A percentile compares a stretch with the other conserved stretches of the same genome.
Conservation (phyloP, 2,888 invertebrate species). For the Nycteola revayana region DNA sequence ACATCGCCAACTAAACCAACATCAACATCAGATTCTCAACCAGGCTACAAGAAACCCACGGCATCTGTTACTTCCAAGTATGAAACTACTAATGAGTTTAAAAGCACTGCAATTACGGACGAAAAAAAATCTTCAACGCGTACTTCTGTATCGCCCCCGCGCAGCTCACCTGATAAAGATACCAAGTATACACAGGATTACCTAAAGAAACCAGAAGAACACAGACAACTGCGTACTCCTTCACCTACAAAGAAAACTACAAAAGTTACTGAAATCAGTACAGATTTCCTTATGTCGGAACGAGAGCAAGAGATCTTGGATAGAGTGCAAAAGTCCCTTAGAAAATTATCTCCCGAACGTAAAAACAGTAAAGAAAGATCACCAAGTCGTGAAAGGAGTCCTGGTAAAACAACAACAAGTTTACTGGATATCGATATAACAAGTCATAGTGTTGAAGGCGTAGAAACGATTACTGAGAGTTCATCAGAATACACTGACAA, state of each 20-base stretch:
- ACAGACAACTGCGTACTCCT: slow-evolving; percentile 36
- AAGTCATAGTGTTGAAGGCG: slow-evolving; percentile 21
- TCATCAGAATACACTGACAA: slow-evolving; percentile 27
- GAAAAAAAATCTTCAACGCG: background rate
- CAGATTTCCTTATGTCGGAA: slow-evolving; percentile 56
- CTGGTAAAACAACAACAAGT: slow-evolving; percentile 50
- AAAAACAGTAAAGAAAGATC: slow-evolving; percentile 50
- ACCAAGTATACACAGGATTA: slow-evolving; percentile 9
- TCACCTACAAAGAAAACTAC: slow-evolving; percentile 43
- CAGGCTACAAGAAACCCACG: slow-evolving; percentile 26
- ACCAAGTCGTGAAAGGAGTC: slow-evolving; percentile 52
- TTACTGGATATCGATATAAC: slow-evolving; percentile 50
- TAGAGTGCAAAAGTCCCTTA: slow-evolving; percentile 61
- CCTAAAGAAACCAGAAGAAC: slow-evolving; percentile 29
- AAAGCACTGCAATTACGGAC: slow-evolving; percentile 5
- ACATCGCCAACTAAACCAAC: slow-evolving; percentile 12
- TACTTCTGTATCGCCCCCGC: slow-evolving; percentile 23
- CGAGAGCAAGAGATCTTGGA: slow-evolving; percentile 65
- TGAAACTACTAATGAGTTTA: slow-evolving; percentile 27
- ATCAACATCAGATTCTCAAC: slow-evolving; percentile 35
- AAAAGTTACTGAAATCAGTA: slow-evolving; percentile 36
- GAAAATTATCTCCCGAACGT: slow-evolving; percentile 66
- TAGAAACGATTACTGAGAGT: slow-evolving; percentile 22
- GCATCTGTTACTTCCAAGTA: slow-evolving; percentile 21
- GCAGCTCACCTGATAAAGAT: slow-evolving; percentile 14